Evolutionary conservation across 2,113 vertebrate species (phyloP).

Genomic region (Nymphicus hollandicus): DNA sequence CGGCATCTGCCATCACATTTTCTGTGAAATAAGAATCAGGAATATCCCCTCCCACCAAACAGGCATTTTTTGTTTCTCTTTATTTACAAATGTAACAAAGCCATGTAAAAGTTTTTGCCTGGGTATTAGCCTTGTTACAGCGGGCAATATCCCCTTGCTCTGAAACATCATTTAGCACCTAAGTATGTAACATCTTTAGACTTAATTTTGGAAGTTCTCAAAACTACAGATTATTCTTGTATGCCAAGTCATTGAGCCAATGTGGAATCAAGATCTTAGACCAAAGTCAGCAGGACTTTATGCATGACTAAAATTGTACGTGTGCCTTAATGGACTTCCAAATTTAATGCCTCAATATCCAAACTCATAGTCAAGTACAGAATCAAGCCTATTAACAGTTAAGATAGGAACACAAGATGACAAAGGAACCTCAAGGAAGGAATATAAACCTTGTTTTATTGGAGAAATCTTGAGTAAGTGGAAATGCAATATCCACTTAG

Average conservation of each 20-base stretch:
- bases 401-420: background rate
- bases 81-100: background rate
- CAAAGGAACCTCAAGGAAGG: background rate
- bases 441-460: background rate
- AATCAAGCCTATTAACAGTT: background rate
- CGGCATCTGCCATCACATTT: background rate
- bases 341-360: background rate
- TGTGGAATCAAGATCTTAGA: background rate
- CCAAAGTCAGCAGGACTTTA: background rate
- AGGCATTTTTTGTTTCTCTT: background rate
- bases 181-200: background rate
- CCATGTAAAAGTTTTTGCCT: constrained; percentile 7
- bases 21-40: background rate
- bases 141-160: background rate
- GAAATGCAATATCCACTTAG: background rate
- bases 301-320: background rate
- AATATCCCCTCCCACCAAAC: background rate
- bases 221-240: background rate
- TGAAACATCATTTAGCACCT: background rate
- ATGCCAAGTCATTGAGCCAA: background rate
- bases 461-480: background rate
- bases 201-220: background rate
- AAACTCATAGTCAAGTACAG: background rate
- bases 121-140: background rate
- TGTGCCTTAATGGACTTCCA: background rate